Evolutionary conservation across 2,113 vertebrate genomes (phyloP), one percentile per base, ranked within the genome.

Genomic region (Parus major): DNA sequence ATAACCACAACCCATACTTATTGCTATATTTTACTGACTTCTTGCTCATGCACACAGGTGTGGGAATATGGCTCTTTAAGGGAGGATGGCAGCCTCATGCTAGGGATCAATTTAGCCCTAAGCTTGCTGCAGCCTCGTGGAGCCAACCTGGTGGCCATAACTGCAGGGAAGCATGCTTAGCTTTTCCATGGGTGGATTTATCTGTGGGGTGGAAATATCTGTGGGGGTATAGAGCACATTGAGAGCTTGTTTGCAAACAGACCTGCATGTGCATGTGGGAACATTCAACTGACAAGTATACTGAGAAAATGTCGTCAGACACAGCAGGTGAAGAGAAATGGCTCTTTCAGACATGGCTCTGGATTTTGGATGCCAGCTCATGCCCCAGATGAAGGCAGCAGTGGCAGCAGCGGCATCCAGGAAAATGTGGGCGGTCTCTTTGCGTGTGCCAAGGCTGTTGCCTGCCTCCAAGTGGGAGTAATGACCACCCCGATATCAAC

Each of bases 361-460:
- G 84, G 88, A 42, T 42, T 65, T 84, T 36, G 60, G 68, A 31
- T 52, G 82, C 86, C 64, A 1, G 3, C 36, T 84, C 1, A 1
- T 1, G 3, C 6, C 8, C 16, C 13, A 5, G 47, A 5, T 0
- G 1, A 35, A 56, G 66, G 25, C 5, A 2, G 27, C 39, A 12
- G 47, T 5, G 20, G 24, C 71, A 65, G 22, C 0, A 11, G 64
- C 47, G 87, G 80, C 9, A 8, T 84, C 81, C 68, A 63, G 84
- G 66, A 57, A 36, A 50, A 73, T 88, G 95, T 82, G 93, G 93
- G 84, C 88, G 78, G 88, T 88, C 71, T 94, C 89, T 64, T 68
- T 33, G 55, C 14, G 11, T 31, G 64, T 24, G 28, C 60, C 2
- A 5, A 77, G 81, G 84, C 88, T 64, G 65, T 35, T 78, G 82